Percentiles rank a stretch among this genome's conserved stretches.
These are phyloP conservation scores for Proctacanthus coquilletti DNA, from an alignment of 1,140 invertebrate species.

Conservation along the genomic window DNA sequence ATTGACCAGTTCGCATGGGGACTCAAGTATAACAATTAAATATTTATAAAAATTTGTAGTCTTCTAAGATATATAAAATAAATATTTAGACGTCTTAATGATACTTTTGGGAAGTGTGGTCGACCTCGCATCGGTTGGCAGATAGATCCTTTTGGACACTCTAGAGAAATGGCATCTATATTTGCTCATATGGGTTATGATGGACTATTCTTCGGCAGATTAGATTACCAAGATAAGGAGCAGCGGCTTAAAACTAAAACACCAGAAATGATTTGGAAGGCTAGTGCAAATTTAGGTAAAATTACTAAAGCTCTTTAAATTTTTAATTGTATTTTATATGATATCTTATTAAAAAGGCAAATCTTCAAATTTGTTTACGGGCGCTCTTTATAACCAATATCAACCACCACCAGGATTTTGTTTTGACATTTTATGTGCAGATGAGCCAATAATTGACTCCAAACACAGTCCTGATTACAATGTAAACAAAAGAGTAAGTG, in stretches of 20 bases:
- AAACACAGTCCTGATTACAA: constrained; percentile 53
- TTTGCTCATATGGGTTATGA: constrained; percentile 75
- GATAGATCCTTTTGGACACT: constrained; percentile 89
- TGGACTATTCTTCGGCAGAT: constrained; percentile 72
- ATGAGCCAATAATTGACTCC: constrained; percentile 69
- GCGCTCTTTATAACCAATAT: constrained; percentile 62
- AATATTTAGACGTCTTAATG: constrained; percentile 43
- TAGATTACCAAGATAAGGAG: constrained; percentile 76
- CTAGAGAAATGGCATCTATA: constrained; percentile 69
- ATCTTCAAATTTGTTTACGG: constrained; percentile 48
- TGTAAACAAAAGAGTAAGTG: constrained; percentile 43
- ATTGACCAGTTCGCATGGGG: constrained; percentile 85
- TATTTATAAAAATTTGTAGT: not conserved
- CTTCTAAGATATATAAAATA: not conserved
- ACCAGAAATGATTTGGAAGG: constrained; percentile 78
- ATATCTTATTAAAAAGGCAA: constrained; percentile 9
- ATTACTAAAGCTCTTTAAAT: constrained; percentile 2
- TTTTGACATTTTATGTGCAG: constrained; percentile 69
- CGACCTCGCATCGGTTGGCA: constrained; percentile 76
- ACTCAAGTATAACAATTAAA: constrained; percentile 35
- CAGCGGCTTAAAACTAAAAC: constrained; percentile 41
- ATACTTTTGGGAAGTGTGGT: constrained; percentile 71
- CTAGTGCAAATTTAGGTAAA: constrained; percentile 47
- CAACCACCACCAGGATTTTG: constrained; percentile 73
- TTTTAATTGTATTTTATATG: constrained; percentile 3